phyloP scores from a whole-genome alignment of 2,797 vertebrate species.

The Xenopus petersii region DNA sequence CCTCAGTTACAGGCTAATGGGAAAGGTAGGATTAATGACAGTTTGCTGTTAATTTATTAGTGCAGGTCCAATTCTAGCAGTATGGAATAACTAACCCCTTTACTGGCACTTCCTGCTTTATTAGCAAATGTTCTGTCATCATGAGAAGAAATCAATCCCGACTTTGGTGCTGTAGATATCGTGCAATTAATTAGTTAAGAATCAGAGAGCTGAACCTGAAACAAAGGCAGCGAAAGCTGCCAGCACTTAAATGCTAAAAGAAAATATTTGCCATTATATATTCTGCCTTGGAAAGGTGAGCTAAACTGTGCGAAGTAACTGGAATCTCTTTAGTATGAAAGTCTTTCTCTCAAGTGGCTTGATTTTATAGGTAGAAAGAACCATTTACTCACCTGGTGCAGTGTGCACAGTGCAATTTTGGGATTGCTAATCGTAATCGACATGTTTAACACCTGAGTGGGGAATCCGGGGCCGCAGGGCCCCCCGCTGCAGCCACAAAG shows the following conservation, averaged over 20 bases:
- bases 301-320: too few relatives aligned
- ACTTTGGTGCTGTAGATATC: slow-evolving; percentile 18
- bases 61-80: slow-evolving; percentile 50
- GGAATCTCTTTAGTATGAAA: too few relatives aligned
- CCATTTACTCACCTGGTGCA: too few relatives aligned
- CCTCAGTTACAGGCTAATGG: slow-evolving; percentile 48
- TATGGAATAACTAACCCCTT: slow-evolving; percentile 44
- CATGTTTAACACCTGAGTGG: too few relatives aligned
- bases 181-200: slow-evolving; percentile 38
- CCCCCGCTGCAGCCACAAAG: too few relatives aligned
- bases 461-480: too few relatives aligned
- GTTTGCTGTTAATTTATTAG: slow-evolving; percentile 46
- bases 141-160: slow-evolving; percentile 46
- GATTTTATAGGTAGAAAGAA: too few relatives aligned
- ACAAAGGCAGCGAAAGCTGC: not conserved
- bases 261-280: too few relatives aligned
- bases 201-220: slow-evolving; percentile 14
- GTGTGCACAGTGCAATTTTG: too few relatives aligned
- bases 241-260: not conserved
- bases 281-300: too few relatives aligned
- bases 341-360: too few relatives aligned
- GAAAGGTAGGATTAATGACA: slow-evolving; percentile 47
- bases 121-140: slow-evolving; percentile 44
- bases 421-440: too few relatives aligned
- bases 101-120: slow-evolving; percentile 44